These are phyloP conservation scores for Trichomycterus rosablanca DNA, from an alignment of 2,113 vertebrate genomes.

Conservation along the genomic window DNA sequence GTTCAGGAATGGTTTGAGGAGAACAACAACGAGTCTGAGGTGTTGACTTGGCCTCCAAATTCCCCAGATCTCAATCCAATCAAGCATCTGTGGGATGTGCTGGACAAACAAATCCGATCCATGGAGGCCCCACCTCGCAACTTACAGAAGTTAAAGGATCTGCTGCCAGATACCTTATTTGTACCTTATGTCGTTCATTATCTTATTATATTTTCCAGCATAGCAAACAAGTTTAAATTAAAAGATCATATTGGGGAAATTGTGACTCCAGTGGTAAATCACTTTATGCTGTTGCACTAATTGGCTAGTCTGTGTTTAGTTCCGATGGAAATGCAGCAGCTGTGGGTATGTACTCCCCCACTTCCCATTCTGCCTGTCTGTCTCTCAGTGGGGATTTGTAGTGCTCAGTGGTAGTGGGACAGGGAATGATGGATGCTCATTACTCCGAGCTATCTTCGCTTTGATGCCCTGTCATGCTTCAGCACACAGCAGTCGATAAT, in stretches of 20 bases:
- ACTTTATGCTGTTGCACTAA: neutral
- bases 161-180: too few species aligned
- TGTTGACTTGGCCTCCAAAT: too few species aligned
- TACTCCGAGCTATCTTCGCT: constrained; percentile 44
- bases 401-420: constrained; percentile 46
- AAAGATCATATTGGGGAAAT: neutral
- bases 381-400: constrained; percentile 45
- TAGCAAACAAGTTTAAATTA: neutral
- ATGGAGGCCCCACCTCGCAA: too few species aligned
- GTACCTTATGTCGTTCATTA: too few species aligned
- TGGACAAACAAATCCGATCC: too few species aligned
- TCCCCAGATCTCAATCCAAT: too few species aligned
- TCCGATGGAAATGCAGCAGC: neutral
- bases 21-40: too few species aligned
- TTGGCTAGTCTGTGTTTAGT: neutral
- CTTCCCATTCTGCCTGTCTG: constrained; percentile 41
- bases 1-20: too few species aligned
- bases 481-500: constrained; percentile 45
- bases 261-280: constrained; percentile 5
- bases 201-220: too few species aligned
- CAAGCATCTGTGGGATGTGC: too few species aligned
- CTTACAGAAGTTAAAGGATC: too few species aligned
- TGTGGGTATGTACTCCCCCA: constrained; percentile 43
- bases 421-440: constrained; percentile 53
- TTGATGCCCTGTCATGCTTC: constrained; percentile 50